Evolutionary conservation across 1,140 invertebrate genomes (phyloP).

Genomic region (Stegodyphus mimosarum): DNA sequence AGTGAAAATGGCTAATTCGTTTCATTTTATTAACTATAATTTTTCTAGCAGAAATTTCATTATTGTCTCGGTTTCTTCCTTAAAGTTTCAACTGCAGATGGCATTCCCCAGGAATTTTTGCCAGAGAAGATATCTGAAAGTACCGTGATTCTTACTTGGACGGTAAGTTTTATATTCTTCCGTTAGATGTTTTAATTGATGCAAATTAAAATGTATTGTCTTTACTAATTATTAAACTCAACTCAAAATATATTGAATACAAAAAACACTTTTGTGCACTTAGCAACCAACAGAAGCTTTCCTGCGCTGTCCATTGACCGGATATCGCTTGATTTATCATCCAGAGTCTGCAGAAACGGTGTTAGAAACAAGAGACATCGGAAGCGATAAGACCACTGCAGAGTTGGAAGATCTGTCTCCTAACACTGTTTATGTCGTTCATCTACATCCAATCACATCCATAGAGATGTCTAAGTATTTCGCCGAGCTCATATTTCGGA

Average conservation of each 20-base stretch:
- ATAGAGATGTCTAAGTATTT: constrained; percentile 12
- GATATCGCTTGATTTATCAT: constrained; percentile 16
- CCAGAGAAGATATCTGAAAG: constrained; percentile 31
- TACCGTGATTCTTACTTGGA: constrained; percentile 29
- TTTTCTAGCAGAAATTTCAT: background rate
- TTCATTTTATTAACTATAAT: too few species aligned
- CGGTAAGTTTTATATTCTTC: background rate
- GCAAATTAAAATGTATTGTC: too few species aligned
- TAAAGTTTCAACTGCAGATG: constrained; percentile 1
- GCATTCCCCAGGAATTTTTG: constrained; percentile 33
- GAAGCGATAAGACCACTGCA: background rate
- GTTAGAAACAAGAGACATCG: background rate
- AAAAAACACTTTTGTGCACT: too few species aligned
- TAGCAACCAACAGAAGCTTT: constrained; percentile 26
- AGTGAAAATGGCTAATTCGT: too few species aligned
- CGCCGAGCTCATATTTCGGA: constrained; percentile 26
- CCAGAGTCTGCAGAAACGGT: constrained; percentile 21
- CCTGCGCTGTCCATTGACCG: constrained; percentile 11
- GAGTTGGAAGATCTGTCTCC: constrained; percentile 20
- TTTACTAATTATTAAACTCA: too few species aligned
- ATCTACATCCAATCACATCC: constrained; percentile 10
- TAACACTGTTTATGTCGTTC: constrained; percentile 21
- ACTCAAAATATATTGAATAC: background rate
- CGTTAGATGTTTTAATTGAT: too few species aligned
- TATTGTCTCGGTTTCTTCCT: background rate